Evolutionary conservation across 1,140 invertebrate genomes (phyloP), one percentile per base, ranked within the genome.

Genomic region (Steinernema khuongi): DNA sequence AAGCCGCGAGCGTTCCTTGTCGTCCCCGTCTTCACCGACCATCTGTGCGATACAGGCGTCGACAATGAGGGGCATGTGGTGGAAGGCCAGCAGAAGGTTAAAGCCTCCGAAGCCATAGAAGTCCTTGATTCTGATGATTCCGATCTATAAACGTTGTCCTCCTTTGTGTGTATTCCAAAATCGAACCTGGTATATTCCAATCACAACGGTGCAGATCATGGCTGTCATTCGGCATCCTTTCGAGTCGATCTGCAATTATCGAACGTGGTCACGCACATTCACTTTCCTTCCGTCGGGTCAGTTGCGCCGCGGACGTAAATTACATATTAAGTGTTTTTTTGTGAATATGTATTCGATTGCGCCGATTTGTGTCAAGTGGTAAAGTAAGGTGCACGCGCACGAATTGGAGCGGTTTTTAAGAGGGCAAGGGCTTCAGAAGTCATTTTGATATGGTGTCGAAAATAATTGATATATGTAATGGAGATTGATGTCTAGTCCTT

Each of bases 61-160:
- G 0, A 77, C 72, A n/a, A 80, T 80, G 31, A 75, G 79, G 28
- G 79, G 79, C 77, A 80, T 79, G 67, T 80, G 72, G 29, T 80
- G 79, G 32, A 77, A 73, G 17, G 79, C 19, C 1, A 80, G 30
- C 0, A 80, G 33, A 17, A 72, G 66, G 31, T 80, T 74, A 18
- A 79, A 60, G 4, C 67, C 19, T 14, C 66, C 50, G 69, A 78
- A 80, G 19, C 70, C 17, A 36, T 77, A 80, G n/a, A 75, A 72
- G 36, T 77, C 72, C 0, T 19, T 68, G 67, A 80, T 36, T 31
- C 77, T 66, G 26, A 67, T 43, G 17, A 77, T 68, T 0, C 43
- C 11, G 29, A 74, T 60, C 31, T 74, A 68, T 26, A 7, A 41
- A 41, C n/a, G 36, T 41, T 14, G 22, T 60, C 2, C 22, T 26